These are phyloP conservation scores for Rhabdophis nuchalis DNA, from an alignment of 2,797 vertebrate species.

Conservation along the genomic window DNA sequence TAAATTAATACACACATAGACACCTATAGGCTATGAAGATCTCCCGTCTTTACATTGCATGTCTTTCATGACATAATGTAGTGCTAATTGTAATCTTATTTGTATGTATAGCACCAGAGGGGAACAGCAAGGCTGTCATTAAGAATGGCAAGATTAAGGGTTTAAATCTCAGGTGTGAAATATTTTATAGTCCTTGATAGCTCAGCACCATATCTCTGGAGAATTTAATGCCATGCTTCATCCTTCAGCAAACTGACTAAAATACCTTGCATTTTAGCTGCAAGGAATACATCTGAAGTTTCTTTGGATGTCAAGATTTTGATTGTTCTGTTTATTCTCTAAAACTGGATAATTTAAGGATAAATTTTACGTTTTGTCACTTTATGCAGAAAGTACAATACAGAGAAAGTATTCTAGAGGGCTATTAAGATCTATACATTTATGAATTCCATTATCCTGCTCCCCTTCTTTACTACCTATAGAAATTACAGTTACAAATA, in stretches of 20 bases:
- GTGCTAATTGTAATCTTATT: neutral
- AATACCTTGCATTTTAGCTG: neutral
- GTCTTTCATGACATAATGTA: neutral
- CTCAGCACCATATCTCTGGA: constrained; percentile 11
- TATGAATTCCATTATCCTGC: neutral
- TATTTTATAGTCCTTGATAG: neutral
- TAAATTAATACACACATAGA: neutral
- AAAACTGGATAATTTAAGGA: neutral
- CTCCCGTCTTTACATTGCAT: accelerated
- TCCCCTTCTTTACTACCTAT: neutral
- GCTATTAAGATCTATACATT: neutral
- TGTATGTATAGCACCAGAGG: neutral
- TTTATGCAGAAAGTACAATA: neutral
- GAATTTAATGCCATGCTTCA: constrained; percentile 23
- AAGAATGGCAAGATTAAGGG: constrained; percentile 3
- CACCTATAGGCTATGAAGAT: neutral
- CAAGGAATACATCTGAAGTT: neutral
- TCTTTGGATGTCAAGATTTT: neutral
- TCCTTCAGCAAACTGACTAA: neutral
- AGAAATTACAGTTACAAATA: neutral
- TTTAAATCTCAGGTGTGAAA: constrained; percentile 17
- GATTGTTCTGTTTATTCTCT: constrained; percentile 3
- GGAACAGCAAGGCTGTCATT: neutral
- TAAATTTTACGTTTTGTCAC: neutral
- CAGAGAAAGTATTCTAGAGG: neutral